Conservation (phyloP, 2,888 invertebrate genomes). For the Pseudanteris insignis region DNA sequence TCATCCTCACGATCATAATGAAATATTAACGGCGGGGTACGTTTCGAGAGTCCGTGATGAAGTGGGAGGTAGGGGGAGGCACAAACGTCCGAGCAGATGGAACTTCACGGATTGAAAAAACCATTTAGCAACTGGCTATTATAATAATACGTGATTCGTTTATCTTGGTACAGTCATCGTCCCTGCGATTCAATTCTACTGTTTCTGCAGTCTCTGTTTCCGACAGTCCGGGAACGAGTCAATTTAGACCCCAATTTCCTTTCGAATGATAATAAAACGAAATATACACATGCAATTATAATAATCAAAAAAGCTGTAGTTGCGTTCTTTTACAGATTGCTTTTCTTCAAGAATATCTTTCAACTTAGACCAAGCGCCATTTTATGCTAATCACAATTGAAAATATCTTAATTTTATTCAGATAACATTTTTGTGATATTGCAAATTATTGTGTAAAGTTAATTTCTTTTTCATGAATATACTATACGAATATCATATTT, state of each 20-base stretch:
- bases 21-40: slow-evolving; percentile 59
- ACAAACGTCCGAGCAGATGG: slow-evolving; percentile 43
- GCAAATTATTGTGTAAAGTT: too few species aligned
- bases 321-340: slow-evolving; percentile 39
- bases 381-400: too few species aligned
- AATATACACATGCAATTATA: slow-evolving; percentile 44
- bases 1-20: slow-evolving; percentile 64
- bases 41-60: slow-evolving; percentile 22
- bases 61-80: slow-evolving; percentile 11
- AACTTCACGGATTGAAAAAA: slow-evolving; percentile 63
- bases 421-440: too few species aligned
- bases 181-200: slow-evolving; percentile 42
- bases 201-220: slow-evolving; percentile 42
- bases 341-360: slow-evolving; percentile 10
- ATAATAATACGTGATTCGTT: slow-evolving; percentile 67
- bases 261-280: slow-evolving; percentile 44
- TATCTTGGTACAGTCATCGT: slow-evolving; percentile 61
- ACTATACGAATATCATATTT: too few species aligned
- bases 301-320: slow-evolving; percentile 37
- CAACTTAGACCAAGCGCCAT: slow-evolving; percentile 19
- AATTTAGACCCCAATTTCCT: slow-evolving; percentile 46
- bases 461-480: too few species aligned
- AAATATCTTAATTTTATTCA: too few species aligned
- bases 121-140: slow-evolving; percentile 67
- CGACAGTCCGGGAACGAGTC: slow-evolving; percentile 45